A percentile compares a stretch with the other conserved stretches of the same genome.
Evolutionary conservation across 1,140 invertebrate species (phyloP).

Genomic region (Paraescarpia echinospica): DNA sequence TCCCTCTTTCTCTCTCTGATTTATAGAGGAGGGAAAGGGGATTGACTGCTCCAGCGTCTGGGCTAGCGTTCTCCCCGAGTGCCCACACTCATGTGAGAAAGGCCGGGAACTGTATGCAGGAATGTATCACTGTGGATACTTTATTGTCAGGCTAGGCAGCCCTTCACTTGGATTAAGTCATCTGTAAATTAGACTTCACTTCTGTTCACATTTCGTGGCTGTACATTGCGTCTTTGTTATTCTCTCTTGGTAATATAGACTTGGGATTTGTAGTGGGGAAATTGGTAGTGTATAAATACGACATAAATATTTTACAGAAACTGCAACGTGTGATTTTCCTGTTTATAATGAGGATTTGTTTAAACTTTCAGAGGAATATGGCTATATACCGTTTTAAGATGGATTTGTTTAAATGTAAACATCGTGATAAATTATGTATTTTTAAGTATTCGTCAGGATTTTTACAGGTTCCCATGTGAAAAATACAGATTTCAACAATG

Average conservation of each 20-base stretch:
- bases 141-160: not conserved
- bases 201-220: not conserved
- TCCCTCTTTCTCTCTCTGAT: not conserved
- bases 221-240: not conserved
- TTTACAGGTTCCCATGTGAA: too few relatives aligned
- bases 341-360: too few relatives aligned
- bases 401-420: too few relatives aligned
- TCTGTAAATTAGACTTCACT: not conserved
- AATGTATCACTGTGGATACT: not conserved
- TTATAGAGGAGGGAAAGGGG: not conserved
- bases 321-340: too few relatives aligned
- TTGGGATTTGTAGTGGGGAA: not conserved
- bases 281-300: not conserved
- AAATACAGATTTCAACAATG: too few relatives aligned
- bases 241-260: not conserved
- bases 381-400: too few relatives aligned
- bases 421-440: too few relatives aligned
- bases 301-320: too few relatives aligned
- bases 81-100: not conserved
- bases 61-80: not conserved
- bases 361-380: too few relatives aligned
- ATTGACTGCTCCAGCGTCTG: not conserved
- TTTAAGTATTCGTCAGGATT: too few relatives aligned
- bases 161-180: not conserved
- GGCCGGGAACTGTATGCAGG: not conserved